These are phyloP conservation scores for Argya squamiceps DNA, from an alignment of 2,797 vertebrate genomes.

Conservation along the genomic window DNA sequence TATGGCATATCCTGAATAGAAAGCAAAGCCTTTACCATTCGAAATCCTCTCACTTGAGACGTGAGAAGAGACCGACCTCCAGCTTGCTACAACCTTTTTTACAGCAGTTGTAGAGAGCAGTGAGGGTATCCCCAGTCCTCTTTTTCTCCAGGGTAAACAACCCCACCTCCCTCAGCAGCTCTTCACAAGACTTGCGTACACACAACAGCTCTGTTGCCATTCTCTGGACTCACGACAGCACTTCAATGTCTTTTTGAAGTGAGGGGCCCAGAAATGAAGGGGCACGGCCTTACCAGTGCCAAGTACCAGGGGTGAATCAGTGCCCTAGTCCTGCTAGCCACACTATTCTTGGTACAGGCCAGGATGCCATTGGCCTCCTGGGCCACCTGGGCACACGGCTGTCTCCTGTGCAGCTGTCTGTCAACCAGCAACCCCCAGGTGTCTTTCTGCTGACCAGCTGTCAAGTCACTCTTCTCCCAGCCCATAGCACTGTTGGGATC, in stretches of 20 bases:
- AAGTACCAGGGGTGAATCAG: no score
- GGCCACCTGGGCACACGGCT: no score
- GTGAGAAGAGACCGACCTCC: accelerated
- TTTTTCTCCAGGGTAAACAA: not conserved
- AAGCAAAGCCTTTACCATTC: not conserved
- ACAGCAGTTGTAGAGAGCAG: not conserved
- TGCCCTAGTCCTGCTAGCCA: not conserved
- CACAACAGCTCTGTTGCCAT: accelerated
- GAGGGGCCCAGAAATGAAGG: not conserved
- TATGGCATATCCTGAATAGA: not conserved
- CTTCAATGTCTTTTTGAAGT: not conserved
- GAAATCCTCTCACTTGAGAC: not conserved
- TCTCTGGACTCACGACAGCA: accelerated
- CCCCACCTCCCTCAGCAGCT: not conserved
- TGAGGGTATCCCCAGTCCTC: not conserved
- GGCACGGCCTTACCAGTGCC: not conserved
- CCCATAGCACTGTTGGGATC: not conserved
- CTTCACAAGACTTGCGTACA: not conserved
- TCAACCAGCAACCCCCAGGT: not conserved
- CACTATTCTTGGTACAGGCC: not conserved
- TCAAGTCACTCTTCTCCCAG: not conserved
- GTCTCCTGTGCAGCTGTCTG: not conserved
- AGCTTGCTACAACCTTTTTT: not conserved
- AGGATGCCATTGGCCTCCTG: not conserved
- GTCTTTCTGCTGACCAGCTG: not conserved